These are phyloP conservation scores for Noctua pronuba DNA, from an alignment of 2,888 invertebrate genomes.

Conservation along the genomic window DNA sequence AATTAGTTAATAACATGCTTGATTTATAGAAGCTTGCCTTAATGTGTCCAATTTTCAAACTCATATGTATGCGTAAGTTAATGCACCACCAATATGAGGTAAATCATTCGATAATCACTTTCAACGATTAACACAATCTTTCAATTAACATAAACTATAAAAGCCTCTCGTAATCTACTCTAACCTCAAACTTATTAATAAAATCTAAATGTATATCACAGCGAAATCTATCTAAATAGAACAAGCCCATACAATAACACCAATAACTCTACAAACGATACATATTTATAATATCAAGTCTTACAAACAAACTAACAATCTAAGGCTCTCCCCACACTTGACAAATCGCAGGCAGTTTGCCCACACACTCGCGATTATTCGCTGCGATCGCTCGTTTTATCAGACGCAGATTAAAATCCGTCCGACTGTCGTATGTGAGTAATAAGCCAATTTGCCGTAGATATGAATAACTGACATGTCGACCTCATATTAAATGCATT, in stretches of 20 bases:
- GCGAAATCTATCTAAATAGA: background rate
- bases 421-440: constrained; percentile 66
- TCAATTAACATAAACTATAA: background rate
- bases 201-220: background rate
- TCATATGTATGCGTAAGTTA: background rate
- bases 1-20: constrained; percentile 34
- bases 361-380: constrained; percentile 74
- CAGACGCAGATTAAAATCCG: constrained; percentile 76
- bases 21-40: constrained; percentile 17
- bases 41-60: constrained; percentile 14
- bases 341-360: constrained; percentile 67
- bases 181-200: background rate
- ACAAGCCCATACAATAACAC: background rate
- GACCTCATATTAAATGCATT: constrained; percentile 53
- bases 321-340: constrained; percentile 55
- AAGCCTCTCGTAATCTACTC: background rate
- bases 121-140: background rate
- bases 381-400: constrained; percentile 75
- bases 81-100: background rate
- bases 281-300: constrained; percentile 49
- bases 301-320: constrained; percentile 42
- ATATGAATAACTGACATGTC: constrained; percentile 68
- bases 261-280: constrained; percentile 43
- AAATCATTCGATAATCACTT: background rate
- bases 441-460: constrained; percentile 69